A percentile compares a stretch with the other conserved stretches of the same genome.
Conservation (phyloP, 2,113 vertebrate genomes). For the Phylloscopus trochiloides region DNA sequence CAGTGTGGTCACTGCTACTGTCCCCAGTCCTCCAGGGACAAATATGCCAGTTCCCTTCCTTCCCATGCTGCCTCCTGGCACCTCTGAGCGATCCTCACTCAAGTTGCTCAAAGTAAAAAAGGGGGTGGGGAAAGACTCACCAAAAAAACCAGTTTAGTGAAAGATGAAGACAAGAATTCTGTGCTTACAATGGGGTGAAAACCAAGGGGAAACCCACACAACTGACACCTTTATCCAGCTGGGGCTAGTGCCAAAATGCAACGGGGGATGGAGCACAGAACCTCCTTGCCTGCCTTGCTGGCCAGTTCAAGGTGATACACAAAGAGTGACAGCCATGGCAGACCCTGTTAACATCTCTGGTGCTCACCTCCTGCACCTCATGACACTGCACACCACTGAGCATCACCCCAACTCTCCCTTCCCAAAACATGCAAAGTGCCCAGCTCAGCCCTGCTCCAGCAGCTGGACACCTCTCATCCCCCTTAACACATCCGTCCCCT, state of each 20-base stretch:
- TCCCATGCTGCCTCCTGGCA: neutral
- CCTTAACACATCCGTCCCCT: neutral
- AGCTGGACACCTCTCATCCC: neutral
- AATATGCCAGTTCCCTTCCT: neutral
- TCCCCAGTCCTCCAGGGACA: rapidly evolving
- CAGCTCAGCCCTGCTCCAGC: neutral
- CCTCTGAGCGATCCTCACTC: neutral
- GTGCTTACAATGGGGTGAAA: neutral
- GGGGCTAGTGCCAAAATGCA: rapidly evolving
- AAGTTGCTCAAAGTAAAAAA: neutral
- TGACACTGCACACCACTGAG: neutral
- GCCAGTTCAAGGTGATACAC: rapidly evolving
- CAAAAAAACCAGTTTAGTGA: rapidly evolving
- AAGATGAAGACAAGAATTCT: neutral
- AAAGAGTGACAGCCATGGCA: neutral
- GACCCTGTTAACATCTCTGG: rapidly evolving
- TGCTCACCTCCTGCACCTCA: neutral
- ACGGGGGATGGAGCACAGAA: neutral
- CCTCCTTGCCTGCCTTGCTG: rapidly evolving
- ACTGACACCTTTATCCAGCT: neutral
- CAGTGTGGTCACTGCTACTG: neutral
- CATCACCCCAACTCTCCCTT: neutral
- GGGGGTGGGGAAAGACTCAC: rapidly evolving
- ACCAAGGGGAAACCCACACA: rapidly evolving
- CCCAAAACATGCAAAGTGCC: neutral